phyloP scores from a whole-genome alignment of 1,140 invertebrate genomes.

The Scaptodrosophila lebanonensis region DNA sequence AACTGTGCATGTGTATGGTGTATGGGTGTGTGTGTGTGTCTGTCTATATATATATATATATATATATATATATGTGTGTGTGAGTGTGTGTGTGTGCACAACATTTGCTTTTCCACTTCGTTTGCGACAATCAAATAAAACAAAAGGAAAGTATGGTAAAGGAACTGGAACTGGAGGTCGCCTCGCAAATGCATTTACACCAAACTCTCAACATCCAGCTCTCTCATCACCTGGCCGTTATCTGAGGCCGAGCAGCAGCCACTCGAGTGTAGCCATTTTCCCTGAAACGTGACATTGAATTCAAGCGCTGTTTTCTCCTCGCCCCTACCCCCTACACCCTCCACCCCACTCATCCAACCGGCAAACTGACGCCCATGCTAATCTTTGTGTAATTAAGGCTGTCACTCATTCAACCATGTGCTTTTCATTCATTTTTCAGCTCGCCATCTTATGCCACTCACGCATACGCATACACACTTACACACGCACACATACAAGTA shows the following conservation, averaged over 20 bases:
- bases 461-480: no score
- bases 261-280: no score
- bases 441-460: no score
- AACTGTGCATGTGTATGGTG: background rate
- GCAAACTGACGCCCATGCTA: constrained; percentile 37
- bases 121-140: constrained; percentile 71
- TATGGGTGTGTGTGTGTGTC: background rate
- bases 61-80: constrained; percentile 27
- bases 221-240: constrained; percentile 36
- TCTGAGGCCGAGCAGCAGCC: no score
- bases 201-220: no score
- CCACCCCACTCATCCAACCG: background rate
- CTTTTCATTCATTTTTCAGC: constrained; percentile 29
- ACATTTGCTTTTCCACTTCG: constrained; percentile 72
- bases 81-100: constrained; percentile 36
- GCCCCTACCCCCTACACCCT: background rate
- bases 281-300: constrained; percentile 65
- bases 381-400: constrained; percentile 70
- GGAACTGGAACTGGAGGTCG: background rate
- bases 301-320: constrained; percentile 4
- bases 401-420: constrained; percentile 56
- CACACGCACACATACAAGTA: background rate
- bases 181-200: no score
- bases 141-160: constrained; percentile 35
- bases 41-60: constrained; percentile 28